Conservation (phyloP, 2,113 vertebrate species). For the Alectura lathami region DNA sequence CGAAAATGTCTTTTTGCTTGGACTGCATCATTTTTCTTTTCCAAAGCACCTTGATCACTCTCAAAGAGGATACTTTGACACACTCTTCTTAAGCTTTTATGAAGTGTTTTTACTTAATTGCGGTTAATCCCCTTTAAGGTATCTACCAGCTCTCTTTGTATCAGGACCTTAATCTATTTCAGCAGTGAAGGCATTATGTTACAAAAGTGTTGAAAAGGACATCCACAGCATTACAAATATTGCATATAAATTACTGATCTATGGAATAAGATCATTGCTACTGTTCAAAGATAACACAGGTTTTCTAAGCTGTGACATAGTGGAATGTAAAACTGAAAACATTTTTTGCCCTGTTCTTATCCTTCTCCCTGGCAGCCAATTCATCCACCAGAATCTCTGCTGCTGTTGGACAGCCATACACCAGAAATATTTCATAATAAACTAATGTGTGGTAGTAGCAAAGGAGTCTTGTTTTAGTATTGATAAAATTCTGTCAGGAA, state of each 20-base stretch:
- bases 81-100: neutral
- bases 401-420: neutral
- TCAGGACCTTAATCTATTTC: neutral
- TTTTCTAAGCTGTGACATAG: neutral
- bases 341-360: neutral
- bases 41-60: neutral
- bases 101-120: neutral
- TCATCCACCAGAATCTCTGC: neutral
- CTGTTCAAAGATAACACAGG: neutral
- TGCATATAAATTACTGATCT: neutral
- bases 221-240: neutral
- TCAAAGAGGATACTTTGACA: neutral
- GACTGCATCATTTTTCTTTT: neutral
- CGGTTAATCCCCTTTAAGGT: neutral
- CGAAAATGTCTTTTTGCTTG: neutral
- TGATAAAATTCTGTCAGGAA: neutral
- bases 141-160: neutral
- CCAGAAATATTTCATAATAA: neutral
- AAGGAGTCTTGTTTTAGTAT: fast-evolving
- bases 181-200: neutral
- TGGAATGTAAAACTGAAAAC: neutral
- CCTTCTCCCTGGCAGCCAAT: neutral
- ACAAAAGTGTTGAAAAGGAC: neutral
- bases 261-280: neutral
- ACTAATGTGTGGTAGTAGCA: neutral